Percentiles rank a stretch among this genome's conserved stretches.
These are phyloP conservation scores for Eptatretus burgeri DNA, from an alignment of 2,113 vertebrate species.

Conservation along the genomic window DNA sequence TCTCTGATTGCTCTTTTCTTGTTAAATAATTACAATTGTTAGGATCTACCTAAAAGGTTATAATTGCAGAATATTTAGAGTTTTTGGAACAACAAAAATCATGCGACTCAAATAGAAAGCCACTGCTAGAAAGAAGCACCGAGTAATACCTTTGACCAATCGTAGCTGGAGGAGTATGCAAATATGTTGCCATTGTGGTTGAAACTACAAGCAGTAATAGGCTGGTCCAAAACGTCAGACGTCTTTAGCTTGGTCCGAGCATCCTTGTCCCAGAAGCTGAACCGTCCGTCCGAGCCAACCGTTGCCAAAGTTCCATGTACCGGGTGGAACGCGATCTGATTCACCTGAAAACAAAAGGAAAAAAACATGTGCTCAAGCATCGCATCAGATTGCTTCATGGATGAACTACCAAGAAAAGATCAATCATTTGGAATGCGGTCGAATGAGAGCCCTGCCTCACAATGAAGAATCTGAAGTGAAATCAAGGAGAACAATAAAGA, in stretches of 20 bases:
- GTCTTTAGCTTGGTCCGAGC: conserved; percentile 93
- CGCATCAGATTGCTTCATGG: too few relatives aligned
- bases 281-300: conserved; percentile 76
- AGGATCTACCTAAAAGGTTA: not conserved
- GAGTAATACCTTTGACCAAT: conserved; percentile 73
- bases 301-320: conserved; percentile 80
- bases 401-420: too few relatives aligned
- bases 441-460: too few relatives aligned
- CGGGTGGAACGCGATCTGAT: conserved; percentile 84
- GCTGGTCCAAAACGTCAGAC: conserved; percentile 76
- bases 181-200: conserved; percentile 95
- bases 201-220: conserved; percentile 78
- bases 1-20: too few relatives aligned
- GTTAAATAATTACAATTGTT: not conserved
- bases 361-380: not conserved
- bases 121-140: not conserved
- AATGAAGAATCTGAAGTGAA: too few relatives aligned
- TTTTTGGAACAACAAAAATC: not conserved
- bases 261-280: conserved; percentile 99
- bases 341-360: conserved; percentile 30
- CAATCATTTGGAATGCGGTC: too few relatives aligned
- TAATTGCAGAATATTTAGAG: not conserved
- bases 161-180: conserved; percentile 81
- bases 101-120: not conserved
- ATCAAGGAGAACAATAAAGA: too few relatives aligned